phyloP scores from a whole-genome alignment of 2,888 invertebrate species.

The Pristionchus arcanus region DNA sequence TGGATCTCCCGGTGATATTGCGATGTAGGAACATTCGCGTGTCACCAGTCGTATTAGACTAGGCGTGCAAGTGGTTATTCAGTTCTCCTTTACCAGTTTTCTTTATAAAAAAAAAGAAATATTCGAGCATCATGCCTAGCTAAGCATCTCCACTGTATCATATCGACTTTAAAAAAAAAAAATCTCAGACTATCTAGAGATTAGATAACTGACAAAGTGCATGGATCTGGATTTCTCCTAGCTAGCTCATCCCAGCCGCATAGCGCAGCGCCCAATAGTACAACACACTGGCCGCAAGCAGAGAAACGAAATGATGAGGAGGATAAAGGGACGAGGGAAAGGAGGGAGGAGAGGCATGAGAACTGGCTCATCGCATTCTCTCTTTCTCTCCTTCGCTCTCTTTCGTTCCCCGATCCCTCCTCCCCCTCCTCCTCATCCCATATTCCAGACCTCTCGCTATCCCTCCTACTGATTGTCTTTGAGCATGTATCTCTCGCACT shows the following conservation, averaged over 20 bases:
- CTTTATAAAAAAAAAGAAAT: neutral
- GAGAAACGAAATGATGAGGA: conserved; percentile 44
- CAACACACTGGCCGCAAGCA: neutral
- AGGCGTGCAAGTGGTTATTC: neutral
- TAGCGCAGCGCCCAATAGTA: neutral
- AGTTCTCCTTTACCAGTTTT: neutral
- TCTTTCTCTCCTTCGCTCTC: neutral
- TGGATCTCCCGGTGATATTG: neutral
- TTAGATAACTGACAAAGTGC: neutral
- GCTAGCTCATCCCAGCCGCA: neutral
- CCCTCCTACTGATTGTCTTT: conserved; percentile 11
- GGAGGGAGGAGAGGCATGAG: neutral
- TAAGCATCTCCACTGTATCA: too few relatives aligned
- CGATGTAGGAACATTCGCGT: neutral
- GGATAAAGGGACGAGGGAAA: neutral
- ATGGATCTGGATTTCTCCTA: neutral
- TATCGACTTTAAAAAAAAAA: too few relatives aligned
- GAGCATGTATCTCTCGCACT: conserved; percentile 5
- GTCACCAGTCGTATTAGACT: neutral
- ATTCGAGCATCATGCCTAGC: too few relatives aligned
- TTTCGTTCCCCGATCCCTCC: neutral
- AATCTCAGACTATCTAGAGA: too few relatives aligned
- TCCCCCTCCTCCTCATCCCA: neutral
- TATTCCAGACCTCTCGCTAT: neutral
- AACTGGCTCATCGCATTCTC: conserved; percentile 9